Evolutionary conservation across 2,113 vertebrate genomes (phyloP).

Genomic region (Anhinga anhinga): DNA sequence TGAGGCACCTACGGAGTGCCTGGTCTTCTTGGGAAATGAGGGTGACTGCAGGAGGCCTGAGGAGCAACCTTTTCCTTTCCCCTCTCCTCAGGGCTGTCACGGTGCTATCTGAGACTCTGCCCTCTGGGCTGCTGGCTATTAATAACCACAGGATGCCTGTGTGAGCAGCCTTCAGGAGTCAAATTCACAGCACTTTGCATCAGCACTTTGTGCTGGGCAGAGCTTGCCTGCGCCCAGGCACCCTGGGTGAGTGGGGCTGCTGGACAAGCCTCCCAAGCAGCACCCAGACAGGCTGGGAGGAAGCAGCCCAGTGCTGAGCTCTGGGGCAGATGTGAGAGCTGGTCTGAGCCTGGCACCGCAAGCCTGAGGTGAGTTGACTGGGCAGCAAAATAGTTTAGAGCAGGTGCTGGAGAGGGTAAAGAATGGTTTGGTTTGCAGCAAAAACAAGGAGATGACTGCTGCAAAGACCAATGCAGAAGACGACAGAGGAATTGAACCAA

Average conservation of each 20-base stretch:
- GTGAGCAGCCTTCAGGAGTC: constrained; percentile 83
- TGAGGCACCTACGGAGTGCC: not conserved
- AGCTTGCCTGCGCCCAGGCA: constrained; percentile 31
- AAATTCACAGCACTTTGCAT: constrained; percentile 82
- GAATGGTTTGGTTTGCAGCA: not conserved
- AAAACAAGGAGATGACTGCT: not conserved
- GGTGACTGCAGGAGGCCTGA: not conserved
- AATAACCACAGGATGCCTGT: constrained; percentile 87
- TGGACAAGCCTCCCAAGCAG: constrained; percentile 10
- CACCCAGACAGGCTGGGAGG: not conserved
- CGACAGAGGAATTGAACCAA: not conserved
- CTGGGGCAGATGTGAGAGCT: not conserved
- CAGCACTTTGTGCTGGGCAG: constrained; percentile 82
- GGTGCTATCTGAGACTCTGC: constrained; percentile 73
- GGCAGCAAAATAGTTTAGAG: not conserved
- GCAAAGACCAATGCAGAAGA: not conserved
- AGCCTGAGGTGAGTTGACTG: constrained; percentile 56
- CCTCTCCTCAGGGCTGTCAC: constrained; percentile 26
- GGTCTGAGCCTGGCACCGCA: constrained; percentile 13
- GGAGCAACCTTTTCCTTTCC: constrained; percentile 34
- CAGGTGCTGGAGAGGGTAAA: not conserved
- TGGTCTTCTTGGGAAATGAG: not conserved
- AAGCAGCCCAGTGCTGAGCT: not conserved
- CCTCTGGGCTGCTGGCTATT: constrained; percentile 76
- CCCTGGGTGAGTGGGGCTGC: constrained; percentile 1